Percentiles rank a stretch among this genome's conserved stretches.
phyloP scores from a whole-genome alignment of 2,888 invertebrate genomes.

The Thecocarcelia acutangulata region DNA sequence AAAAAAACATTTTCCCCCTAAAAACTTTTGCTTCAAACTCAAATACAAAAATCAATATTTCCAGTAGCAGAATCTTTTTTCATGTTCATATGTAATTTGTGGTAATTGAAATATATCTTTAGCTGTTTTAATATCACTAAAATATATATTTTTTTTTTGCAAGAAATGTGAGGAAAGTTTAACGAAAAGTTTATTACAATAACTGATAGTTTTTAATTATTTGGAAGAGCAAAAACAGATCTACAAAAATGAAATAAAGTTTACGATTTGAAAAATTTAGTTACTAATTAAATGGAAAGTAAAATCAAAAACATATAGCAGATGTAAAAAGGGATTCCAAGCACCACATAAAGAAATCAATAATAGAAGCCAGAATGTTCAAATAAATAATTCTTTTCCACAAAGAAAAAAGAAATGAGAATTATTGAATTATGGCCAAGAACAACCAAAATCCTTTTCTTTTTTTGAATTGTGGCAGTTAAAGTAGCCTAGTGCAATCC shows the following conservation, averaged over 20 bases:
- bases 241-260: background rate
- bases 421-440: background rate
- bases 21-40: conserved; percentile 46
- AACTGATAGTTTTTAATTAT: conserved; percentile 42
- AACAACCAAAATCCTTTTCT: background rate
- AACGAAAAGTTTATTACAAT: conserved; percentile 20
- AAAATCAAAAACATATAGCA: too few relatives aligned
- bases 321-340: too few relatives aligned
- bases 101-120: conserved; percentile 39
- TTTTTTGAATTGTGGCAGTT: conserved; percentile 11
- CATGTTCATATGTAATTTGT: conserved; percentile 45
- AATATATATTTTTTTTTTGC: conserved; percentile 6
- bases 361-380: background rate
- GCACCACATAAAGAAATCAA: background rate
- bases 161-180: background rate
- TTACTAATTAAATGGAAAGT: conserved; percentile 2
- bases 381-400: conserved; percentile 34
- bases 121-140: conserved; percentile 27
- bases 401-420: background rate
- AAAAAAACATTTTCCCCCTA: background rate
- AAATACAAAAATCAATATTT: conserved; percentile 27
- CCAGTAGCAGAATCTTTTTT: conserved; percentile 19
- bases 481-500: background rate
- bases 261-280: conserved; percentile 12
- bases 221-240: background rate